Evolutionary conservation across 2,888 invertebrate species (phyloP).

Genomic region (Sinotaia quadrata): DNA sequence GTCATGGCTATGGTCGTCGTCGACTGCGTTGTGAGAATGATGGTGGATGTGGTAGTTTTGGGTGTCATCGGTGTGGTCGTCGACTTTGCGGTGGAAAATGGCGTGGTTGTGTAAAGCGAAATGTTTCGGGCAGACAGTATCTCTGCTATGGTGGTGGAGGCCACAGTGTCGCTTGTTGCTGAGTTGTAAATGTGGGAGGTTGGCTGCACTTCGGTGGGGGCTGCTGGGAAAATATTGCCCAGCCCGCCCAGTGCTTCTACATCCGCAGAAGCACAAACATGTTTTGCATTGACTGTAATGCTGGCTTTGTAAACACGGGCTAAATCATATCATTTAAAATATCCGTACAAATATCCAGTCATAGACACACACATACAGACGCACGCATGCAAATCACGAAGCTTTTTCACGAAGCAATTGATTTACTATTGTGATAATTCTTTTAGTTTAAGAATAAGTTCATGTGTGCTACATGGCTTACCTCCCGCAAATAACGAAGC

Average conservation of each 20-base stretch:
- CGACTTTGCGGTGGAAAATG: slow-evolving; percentile 5
- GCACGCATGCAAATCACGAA: background rate
- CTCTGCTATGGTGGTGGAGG: slow-evolving; percentile 24
- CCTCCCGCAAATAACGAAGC: slow-evolving; percentile 42
- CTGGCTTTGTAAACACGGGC: background rate
- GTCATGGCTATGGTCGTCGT: slow-evolving; percentile 32
- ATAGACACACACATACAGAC: background rate
- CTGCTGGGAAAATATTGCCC: slow-evolving; percentile 42
- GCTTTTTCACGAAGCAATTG: no score
- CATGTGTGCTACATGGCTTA: no score
- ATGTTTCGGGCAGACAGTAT: slow-evolving; percentile 31
- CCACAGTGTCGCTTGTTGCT: background rate
- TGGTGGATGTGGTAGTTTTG: slow-evolving; percentile 31
- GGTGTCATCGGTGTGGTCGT: slow-evolving; percentile 28
- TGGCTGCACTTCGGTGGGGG: slow-evolving; percentile 10
- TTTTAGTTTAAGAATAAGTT: no score
- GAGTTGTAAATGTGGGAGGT: no score
- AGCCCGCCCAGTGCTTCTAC: slow-evolving; percentile 41
- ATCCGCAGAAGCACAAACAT: background rate
- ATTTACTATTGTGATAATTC: no score
- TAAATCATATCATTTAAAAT: background rate
- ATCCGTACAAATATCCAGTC: background rate
- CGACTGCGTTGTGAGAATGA: slow-evolving; percentile 27
- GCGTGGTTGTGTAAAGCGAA: slow-evolving; percentile 23
- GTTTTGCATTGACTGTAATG: background rate